Base-by-base conservation (phyloP, 2,888 invertebrate genomes). In the Amiota minor region DNA sequence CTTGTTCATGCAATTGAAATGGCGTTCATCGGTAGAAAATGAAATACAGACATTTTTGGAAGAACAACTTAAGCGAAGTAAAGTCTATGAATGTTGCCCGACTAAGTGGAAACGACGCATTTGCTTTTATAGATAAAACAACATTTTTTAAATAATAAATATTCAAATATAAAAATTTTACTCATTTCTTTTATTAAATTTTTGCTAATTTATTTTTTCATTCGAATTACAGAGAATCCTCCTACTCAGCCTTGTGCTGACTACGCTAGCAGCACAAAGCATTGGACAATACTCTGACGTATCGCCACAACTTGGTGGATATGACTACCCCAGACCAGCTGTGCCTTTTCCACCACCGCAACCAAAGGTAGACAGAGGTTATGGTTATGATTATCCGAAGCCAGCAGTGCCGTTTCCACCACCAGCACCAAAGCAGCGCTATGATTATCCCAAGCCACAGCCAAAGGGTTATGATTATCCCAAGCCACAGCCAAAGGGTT, bases 31-130 rank as follows among this genome's bases (percentile, higher is more conserved):
- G 86, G 91, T 95, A 18, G 93, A 93, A 74, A 79, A 86, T 11
- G 90, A 92, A 45, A 94, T 96, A 78, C 92, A 93, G 83, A 85
- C 90, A 6, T 91, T 91, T 81, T 78, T 95, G 65, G 81, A 89
- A 23, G 80, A 81, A 12, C 82, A 89, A 11, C 90, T 92, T 71
- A 83, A 86, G 9, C 92, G 92, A 76, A 78, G 73, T 20, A 93
- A 92, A 89, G 82, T 93, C 20, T 90, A 88, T 81, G 92, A 93
- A 88, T 93, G 93, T 50, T 80, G 85, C 35, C 90, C 90, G 67
- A 93, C 94, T 23, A 91, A 92, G 71, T 96, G 95, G 95, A 92
- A 92, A 69, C 92, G 95, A 83, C 93, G 91, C 88, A 90, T 95
- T 76, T 90, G 92, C 81, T 92, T 94, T 87, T 95, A 92, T 87